Percentiles rank a stretch among this genome's conserved stretches.
phyloP scores from a whole-genome alignment of 2,113 vertebrate species.

The Anarrhichthys ocellatus region DNA sequence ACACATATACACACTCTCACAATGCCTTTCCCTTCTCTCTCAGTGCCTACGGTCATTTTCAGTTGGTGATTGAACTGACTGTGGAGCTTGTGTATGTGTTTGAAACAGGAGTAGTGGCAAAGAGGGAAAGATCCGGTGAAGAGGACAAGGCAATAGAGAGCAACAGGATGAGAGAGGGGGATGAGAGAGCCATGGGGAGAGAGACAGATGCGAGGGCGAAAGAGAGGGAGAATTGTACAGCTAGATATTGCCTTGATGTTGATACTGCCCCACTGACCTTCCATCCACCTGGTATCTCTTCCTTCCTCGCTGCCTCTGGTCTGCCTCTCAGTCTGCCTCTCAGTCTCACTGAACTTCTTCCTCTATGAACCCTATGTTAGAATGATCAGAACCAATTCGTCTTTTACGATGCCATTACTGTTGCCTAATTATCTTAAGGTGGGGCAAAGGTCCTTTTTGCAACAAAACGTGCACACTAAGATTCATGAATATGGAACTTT shows the following conservation, averaged over 20 bases:
- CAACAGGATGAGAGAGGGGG: constrained; percentile 53
- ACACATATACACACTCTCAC: constrained; percentile 33
- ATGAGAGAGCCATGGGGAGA: constrained; percentile 24
- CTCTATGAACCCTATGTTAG: constrained; percentile 2
- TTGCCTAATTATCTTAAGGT: constrained; percentile 33
- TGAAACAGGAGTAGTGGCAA: constrained; percentile 58
- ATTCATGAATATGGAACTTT: constrained; percentile 22
- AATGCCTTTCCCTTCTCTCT: constrained; percentile 57
- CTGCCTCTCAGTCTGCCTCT: constrained; percentile 21
- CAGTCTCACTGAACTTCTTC: constrained; percentile 30
- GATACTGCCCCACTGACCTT: constrained; percentile 54
- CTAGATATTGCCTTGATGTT: constrained; percentile 59
- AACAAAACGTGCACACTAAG: neutral
- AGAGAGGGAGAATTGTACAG: constrained; percentile 38
- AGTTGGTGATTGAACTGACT: constrained; percentile 69
- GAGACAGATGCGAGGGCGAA: constrained; percentile 40
- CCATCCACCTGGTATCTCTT: constrained; percentile 29
- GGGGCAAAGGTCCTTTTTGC: constrained; percentile 7
- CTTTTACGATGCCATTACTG: neutral
- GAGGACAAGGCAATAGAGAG: constrained; percentile 58
- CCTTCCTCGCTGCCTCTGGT: constrained; percentile 15
- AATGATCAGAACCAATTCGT: constrained; percentile 38
- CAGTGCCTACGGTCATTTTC: constrained; percentile 71
- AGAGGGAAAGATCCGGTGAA: constrained; percentile 41
- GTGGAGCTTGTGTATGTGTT: constrained; percentile 40